These are phyloP conservation scores for Cirrhinus mrigala DNA, from an alignment of 2,797 vertebrate genomes.

Conservation along the genomic window DNA sequence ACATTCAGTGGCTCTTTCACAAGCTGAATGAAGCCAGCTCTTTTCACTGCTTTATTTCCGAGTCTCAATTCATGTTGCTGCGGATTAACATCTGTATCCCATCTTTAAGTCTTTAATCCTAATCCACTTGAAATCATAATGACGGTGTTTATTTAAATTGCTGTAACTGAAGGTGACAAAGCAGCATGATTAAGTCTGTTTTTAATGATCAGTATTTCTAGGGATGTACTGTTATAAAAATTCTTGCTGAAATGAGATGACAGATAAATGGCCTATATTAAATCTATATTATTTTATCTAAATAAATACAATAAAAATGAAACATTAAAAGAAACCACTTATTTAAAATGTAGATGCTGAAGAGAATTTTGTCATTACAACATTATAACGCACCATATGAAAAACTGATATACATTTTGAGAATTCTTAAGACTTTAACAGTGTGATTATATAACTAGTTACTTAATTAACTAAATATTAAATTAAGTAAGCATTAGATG, in stretches of 20 bases:
- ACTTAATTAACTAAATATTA: not conserved
- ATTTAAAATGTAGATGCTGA: not conserved
- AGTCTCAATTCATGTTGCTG: slow-evolving; percentile 2
- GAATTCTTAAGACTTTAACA: not conserved
- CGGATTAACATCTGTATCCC: slow-evolving; percentile 2
- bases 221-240: not conserved
- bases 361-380: not conserved
- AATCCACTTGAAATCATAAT: slow-evolving; percentile 21
- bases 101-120: slow-evolving; percentile 14
- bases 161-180: slow-evolving; percentile 2
- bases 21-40: slow-evolving; percentile 1
- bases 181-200: not conserved
- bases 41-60: slow-evolving; percentile 14
- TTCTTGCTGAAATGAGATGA: not conserved
- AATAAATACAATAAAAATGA: not conserved
- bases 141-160: not conserved
- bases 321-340: not conserved
- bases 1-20: slow-evolving; percentile 9
- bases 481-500: not conserved
- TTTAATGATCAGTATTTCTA: not conserved
- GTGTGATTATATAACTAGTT: not conserved
- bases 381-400: not conserved
- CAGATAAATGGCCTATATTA: not conserved
- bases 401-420: not conserved
- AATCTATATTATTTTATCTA: not conserved